Base-by-base conservation (phyloP, 2,888 invertebrate species). In the Philereme transversata region DNA sequence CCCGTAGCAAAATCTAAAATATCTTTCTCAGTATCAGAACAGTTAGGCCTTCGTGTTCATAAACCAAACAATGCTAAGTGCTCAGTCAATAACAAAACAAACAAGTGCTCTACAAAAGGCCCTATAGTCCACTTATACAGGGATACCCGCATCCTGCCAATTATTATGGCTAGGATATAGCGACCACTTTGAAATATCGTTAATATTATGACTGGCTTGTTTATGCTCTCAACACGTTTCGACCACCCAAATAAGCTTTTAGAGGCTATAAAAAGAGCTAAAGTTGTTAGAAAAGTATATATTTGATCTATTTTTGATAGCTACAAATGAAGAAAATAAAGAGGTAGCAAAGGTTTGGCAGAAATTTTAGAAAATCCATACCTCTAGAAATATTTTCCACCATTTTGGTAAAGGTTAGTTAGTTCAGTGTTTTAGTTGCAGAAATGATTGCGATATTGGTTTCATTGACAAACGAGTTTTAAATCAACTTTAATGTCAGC, bases 61-160 rank as follows among this genome's bases (percentile, higher is more conserved):
- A 61, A 65, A 48, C 51, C 59, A 67, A 65, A 69, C 64, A 67
- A 69, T 61, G 45, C 38, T 61, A 53, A 69, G 69, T 65, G 67
- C 60, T 63, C 55, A 61, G 59, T 51, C 54, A 63, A 65, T 55
- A 57, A 63, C 61, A 59, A 69, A 64, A 57, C 58, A 59, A 65
- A 38, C n/a, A 7, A 58, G 8, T 56, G 11, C 48, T 33, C 56
- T 44, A 57, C 59, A 64, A 56, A 63, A 59, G 49, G 59, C 10
- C 41, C 38, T 52, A n/a, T 36, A 62, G 57, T 64, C 68, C 74
- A 70, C 56, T 54, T 41, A 49, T n/a, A 10, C 54, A 51, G 60
- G 51, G 60, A 57, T 61, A 67, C 80, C 79, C 80, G 79, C 79
- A 79, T 80, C 78, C 80, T 77, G 73, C 57, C 66, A 44, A 60